These are phyloP conservation scores for Tetragonisca angustula DNA, from an alignment of 2,888 invertebrate genomes.

Conservation along the genomic window DNA sequence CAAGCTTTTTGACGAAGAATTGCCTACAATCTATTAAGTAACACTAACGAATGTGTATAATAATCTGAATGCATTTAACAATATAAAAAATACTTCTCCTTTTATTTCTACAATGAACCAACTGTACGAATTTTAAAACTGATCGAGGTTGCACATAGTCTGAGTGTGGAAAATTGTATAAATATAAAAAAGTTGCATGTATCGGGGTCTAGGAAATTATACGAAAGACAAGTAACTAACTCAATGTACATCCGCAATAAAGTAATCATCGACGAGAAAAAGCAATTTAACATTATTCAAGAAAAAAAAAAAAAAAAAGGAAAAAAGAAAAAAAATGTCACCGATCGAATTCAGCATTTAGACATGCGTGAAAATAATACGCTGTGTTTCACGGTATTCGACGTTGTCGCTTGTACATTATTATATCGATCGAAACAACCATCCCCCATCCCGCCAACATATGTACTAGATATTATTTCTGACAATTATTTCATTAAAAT, in stretches of 20 bases:
- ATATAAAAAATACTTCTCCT: too few species aligned
- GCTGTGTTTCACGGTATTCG: slow-evolving; percentile 16
- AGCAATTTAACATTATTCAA: slow-evolving; percentile 15
- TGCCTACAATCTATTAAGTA: too few species aligned
- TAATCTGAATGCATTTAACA: too few species aligned
- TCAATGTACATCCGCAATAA: not conserved
- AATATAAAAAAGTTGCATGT: too few species aligned
- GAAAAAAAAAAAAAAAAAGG: not conserved
- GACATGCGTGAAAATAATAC: slow-evolving; percentile 19
- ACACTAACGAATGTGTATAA: too few species aligned
- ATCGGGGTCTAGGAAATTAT: not conserved
- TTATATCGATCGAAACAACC: not conserved
- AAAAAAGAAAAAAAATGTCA: not conserved
- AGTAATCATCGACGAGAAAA: not conserved
- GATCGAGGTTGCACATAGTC: too few species aligned
- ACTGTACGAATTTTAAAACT: too few species aligned
- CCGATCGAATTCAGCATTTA: slow-evolving; percentile 24
- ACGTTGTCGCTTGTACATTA: slow-evolving; percentile 10
- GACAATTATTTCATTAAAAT: slow-evolving; percentile 55
- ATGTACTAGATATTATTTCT: slow-evolving; percentile 54
- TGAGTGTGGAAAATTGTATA: too few species aligned
- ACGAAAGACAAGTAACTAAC: not conserved
- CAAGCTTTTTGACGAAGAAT: too few species aligned
- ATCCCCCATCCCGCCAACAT: slow-evolving; percentile 3
- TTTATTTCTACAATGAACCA: too few species aligned